These are phyloP conservation scores for Periophthalmus magnuspinnatus DNA, from an alignment of 2,797 vertebrate genomes.

Conservation along the genomic window DNA sequence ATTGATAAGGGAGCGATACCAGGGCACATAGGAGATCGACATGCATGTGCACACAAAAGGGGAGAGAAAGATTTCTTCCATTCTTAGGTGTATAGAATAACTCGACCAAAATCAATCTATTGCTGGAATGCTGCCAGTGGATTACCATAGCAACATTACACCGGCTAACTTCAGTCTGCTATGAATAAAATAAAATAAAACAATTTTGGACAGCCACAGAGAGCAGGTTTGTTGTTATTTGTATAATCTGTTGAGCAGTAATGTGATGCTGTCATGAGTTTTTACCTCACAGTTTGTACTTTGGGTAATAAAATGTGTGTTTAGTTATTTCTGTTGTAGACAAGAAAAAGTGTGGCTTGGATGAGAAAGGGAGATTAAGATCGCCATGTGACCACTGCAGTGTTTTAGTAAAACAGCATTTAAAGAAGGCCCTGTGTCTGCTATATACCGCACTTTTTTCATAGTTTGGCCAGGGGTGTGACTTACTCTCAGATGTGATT, in stretches of 20 bases:
- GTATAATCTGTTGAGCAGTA: slow-evolving; percentile 12
- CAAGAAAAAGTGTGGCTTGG: neutral
- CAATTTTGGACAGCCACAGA: slow-evolving; percentile 19
- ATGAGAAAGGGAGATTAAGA: neutral
- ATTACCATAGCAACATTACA: slow-evolving; percentile 70
- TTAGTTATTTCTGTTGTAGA: neutral
- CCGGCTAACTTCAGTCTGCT: slow-evolving; percentile 40
- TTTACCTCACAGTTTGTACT: neutral
- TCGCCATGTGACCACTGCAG: neutral
- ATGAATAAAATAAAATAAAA: slow-evolving; percentile 37
- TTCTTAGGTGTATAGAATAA: slow-evolving; percentile 62
- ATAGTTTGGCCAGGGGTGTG: too few relatives aligned
- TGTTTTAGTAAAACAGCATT: neutral
- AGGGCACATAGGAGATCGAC: slow-evolving; percentile 13
- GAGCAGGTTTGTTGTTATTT: slow-evolving; percentile 18
- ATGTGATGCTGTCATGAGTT: slow-evolving; percentile 1
- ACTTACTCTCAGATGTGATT: too few relatives aligned
- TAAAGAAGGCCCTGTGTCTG: too few relatives aligned
- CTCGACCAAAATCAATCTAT: slow-evolving; percentile 59
- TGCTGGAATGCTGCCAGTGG: slow-evolving; percentile 62
- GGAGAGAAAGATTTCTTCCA: slow-evolving; percentile 24
- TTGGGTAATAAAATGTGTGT: neutral
- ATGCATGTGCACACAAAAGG: slow-evolving; percentile 20
- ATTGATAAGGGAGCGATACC: slow-evolving; percentile 63
- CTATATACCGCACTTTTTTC: too few relatives aligned